These are phyloP conservation scores for Choloepus hoffmanni DNA, from an alignment of 2,113 vertebrate genomes.

Conservation along the genomic window DNA sequence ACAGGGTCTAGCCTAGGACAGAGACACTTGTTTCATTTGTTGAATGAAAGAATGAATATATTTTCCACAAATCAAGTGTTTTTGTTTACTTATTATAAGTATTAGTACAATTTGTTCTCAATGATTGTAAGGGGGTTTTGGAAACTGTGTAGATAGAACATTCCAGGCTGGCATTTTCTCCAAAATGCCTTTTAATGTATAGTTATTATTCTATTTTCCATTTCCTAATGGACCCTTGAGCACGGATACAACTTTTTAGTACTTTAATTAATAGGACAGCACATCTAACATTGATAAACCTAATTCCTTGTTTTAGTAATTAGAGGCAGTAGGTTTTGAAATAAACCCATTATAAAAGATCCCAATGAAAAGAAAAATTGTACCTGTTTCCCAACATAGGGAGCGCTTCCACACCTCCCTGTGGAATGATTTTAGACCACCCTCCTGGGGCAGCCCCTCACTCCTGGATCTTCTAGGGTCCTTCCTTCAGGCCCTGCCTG, in stretches of 20 bases:
- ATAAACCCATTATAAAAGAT: neutral
- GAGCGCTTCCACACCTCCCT: neutral
- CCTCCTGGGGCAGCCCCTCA: neutral
- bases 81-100: neutral
- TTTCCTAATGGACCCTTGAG: neutral
- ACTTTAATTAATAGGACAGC: neutral
- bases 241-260: neutral
- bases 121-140: neutral
- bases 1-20: neutral
- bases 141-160: neutral
- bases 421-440: neutral
- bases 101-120: neutral
- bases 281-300: neutral
- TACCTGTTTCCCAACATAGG: accelerated
- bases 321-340: neutral
- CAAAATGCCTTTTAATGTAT: neutral
- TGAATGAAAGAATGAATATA: neutral
- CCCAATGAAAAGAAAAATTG: accelerated
- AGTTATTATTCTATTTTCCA: neutral
- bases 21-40: neutral
- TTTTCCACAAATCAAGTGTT: neutral
- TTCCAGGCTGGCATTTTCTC: neutral
- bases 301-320: neutral
- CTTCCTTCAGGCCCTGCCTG: neutral
- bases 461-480: neutral